phyloP scores from a whole-genome alignment of 2,888 invertebrate species.

The Falcaria lacertinaria region DNA sequence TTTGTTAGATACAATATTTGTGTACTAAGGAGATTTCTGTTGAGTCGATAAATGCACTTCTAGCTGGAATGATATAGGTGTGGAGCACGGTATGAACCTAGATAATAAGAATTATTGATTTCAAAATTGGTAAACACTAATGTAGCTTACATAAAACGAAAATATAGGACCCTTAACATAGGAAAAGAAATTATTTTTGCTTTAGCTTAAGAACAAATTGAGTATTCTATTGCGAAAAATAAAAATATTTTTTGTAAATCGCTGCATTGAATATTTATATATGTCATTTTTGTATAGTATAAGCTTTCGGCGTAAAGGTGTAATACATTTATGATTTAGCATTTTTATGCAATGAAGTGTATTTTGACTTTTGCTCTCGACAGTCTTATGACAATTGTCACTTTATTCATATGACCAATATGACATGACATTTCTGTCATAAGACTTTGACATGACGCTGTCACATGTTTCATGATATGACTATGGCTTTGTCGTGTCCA shows the following conservation, averaged over 20 bases:
- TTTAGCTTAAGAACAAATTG: conserved; percentile 70
- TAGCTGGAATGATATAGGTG: conserved; percentile 38
- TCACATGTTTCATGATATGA: too few species aligned
- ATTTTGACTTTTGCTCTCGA: not conserved
- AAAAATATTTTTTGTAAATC: conserved; percentile 70
- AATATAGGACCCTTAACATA: conserved; percentile 53
- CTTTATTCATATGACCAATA: not conserved
- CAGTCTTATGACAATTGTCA: not conserved
- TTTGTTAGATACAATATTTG: too few species aligned
- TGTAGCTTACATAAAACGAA: conserved; percentile 31
- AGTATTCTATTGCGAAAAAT: conserved; percentile 68
- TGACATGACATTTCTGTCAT: not conserved
- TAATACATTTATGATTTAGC: conserved; percentile 15
- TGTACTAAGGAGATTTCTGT: too few species aligned
- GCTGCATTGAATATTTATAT: conserved; percentile 57
- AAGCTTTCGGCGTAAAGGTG: conserved; percentile 47
- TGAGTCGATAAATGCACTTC: not conserved
- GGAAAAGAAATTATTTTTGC: conserved; percentile 76
- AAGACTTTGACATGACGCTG: not conserved
- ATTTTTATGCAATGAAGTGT: conserved; percentile 17
- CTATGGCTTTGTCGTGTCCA: too few species aligned
- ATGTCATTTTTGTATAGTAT: conserved; percentile 45
- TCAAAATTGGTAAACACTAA: conserved; percentile 22
- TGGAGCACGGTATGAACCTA: conserved; percentile 73
- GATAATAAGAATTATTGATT: conserved; percentile 38